Base-by-base conservation (phyloP, 2,113 vertebrate genomes). In the Ctenomys sociabilis region DNA sequence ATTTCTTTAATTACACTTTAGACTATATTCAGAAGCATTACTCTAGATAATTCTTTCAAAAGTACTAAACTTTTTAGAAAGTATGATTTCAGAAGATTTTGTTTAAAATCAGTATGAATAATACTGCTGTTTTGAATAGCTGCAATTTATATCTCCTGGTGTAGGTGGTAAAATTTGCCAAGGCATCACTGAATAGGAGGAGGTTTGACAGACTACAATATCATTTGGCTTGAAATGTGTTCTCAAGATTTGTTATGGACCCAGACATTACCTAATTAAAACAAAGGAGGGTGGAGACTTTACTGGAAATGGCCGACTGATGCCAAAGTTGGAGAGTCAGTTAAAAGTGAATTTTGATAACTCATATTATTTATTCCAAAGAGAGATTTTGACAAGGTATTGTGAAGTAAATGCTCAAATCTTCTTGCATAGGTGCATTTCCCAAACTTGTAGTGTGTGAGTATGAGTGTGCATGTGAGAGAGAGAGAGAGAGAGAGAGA, bases 231-330 rank as follows among this genome's bases (percentile, higher is more conserved):
- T n/a, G 57, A 63, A 94, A 84, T 45, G n/a, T 40, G 43, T 88
- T 81, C n/a, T 82, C 16, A 0, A 14, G 35, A 52, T 93, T 17
- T 85, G 91, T 93, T 93, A 93, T 28, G 30, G 40, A 80, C 40
- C 16, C 32, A 80, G 66, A 86, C 28, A 28, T 91, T 22, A 40
- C 12, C 70, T 45, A 75, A 43, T 88, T 57, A 78, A 92, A 45
- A 75, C 61, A 86, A 95, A 32, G 86, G 93, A 91, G 81, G 91
- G 84, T 75, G 80, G 83, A 49, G 43, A 89, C 14, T 32, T 84
- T 61, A 89, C 64, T 92, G 92, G 22, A 94, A 94, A 90, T 96
- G 96, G 96, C 75, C 95, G 87, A 95, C 0, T 75, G 63, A 61
- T n/a, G 40, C 78, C 72, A 21, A 92, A 49, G 37, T 59, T 40